Conservation (phyloP, 2,888 invertebrate genomes). For the Drosophila ustulata region DNA sequence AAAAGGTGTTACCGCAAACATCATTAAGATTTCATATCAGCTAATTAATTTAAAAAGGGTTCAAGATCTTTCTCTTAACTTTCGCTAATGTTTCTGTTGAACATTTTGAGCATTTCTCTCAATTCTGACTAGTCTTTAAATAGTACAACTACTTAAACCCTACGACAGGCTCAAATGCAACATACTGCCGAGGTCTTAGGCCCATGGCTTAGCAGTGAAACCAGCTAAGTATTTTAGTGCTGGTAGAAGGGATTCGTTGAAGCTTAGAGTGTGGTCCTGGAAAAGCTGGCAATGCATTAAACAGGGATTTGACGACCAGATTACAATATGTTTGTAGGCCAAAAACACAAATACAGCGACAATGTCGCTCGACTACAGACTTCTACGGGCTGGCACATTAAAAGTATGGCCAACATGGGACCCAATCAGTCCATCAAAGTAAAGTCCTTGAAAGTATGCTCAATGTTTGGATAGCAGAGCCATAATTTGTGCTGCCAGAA, state of each 20-base stretch:
- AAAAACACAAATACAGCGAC: slow-evolving; percentile 27
- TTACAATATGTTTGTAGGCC: slow-evolving; percentile 13
- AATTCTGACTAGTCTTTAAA: neutral
- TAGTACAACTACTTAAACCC: slow-evolving; percentile 9
- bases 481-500: slow-evolving; percentile 78
- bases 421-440: slow-evolving; percentile 58
- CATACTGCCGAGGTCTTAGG: slow-evolving; percentile 16
- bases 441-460: slow-evolving; percentile 47
- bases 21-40: slow-evolving; percentile 20
- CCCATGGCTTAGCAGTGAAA: slow-evolving; percentile 33
- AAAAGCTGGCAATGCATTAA: slow-evolving; percentile 42
- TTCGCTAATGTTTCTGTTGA: neutral
- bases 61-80: neutral
- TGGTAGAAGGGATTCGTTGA: neutral
- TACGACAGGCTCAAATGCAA: slow-evolving; percentile 25
- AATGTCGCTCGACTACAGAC: neutral
- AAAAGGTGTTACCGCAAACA: slow-evolving; percentile 11
- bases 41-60: slow-evolving; percentile 8
- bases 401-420: slow-evolving; percentile 37
- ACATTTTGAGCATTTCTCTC: neutral
- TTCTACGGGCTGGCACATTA: slow-evolving; percentile 16
- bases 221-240: slow-evolving; percentile 19
- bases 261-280: slow-evolving; percentile 26
- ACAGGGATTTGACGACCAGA: slow-evolving; percentile 40
- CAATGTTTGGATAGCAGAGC: slow-evolving; percentile 50